Evolutionary conservation across 2,113 vertebrate species (phyloP), one percentile per base, ranked within the genome.

Genomic region (Corythoichthys intestinalis): DNA sequence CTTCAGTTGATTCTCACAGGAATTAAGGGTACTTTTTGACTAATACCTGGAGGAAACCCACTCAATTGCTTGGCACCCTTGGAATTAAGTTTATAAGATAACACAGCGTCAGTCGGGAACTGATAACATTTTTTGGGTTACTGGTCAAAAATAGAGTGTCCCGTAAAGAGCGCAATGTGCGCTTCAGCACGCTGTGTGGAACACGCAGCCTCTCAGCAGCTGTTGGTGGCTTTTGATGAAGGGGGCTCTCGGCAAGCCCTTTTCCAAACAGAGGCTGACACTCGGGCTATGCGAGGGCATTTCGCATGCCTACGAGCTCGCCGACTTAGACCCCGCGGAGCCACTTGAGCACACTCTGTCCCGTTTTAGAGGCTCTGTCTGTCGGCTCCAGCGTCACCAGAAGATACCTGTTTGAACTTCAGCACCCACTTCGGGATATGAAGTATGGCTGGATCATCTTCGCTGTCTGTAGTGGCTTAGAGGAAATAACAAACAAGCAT

Each of bases 211-310:
- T 71, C 79, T 78, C 76, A 63, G 80, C 86, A 86, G 84, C 82
- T 86, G 86, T 82, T 76, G 44, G 38, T 72, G 74, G 86, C 82
- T 83, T 84, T 80, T 84, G 83, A 80, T 81, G 86, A 87, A 73
- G 80, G 61, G 80, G 69, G 71, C 82, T 80, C 76, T 77, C 80
- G 74, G 76, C 82, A 81, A 84, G 82, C 80, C 75, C 67, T 85
- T 80, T 83, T 82, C 84, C 75, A 83, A 80, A 81, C 82, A 87
- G 78, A 83, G 84, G 76, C 82, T 80, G 82, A 77, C 72, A 84
- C 80, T 72, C 67, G 62, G 78, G 80, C 80, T 76, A 52, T 78
- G 75, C 69, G 71, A 77, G 78, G 82, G 82, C 82, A 83, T 85
- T 84, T 85, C 76, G 78, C 80, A 81, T 83, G 80, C 84, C 86